These are phyloP conservation scores for Mechanitis messenoides DNA, from an alignment of 2,888 invertebrate genomes.

Conservation along the genomic window DNA sequence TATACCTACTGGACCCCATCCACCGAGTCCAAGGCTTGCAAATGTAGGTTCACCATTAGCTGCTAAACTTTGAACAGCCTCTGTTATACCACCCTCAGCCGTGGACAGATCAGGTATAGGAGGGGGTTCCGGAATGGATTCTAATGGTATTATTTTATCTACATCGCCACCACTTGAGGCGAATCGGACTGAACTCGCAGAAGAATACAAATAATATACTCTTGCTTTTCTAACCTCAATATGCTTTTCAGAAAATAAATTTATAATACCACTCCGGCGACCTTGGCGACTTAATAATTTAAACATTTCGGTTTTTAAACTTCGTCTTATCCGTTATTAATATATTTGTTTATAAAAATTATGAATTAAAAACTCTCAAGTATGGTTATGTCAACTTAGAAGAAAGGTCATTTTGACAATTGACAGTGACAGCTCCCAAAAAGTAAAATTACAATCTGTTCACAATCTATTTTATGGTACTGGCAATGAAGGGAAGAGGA, in stretches of 20 bases:
- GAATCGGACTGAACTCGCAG: constrained; percentile 56
- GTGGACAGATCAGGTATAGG: constrained; percentile 60
- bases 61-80: constrained; percentile 59
- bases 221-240: constrained; percentile 71
- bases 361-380: constrained; percentile 5
- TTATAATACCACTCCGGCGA: constrained; percentile 57
- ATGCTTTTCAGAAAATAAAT: constrained; percentile 59
- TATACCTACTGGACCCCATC: constrained; percentile 88
- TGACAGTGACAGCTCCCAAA: constrained; percentile 1
- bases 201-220: constrained; percentile 64
- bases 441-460: no score
- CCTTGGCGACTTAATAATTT: constrained; percentile 63
- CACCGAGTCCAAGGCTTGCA: constrained; percentile 87
- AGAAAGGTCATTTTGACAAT: constrained; percentile 9
- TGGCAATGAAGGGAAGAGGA: no score
- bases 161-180: constrained; percentile 52
- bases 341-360: constrained; percentile 2
- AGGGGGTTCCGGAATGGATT: constrained; percentile 67
- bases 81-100: constrained; percentile 45
- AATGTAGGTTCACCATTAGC: constrained; percentile 85
- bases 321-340: neutral
- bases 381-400: constrained; percentile 1
- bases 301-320: constrained; percentile 48
- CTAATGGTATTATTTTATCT: constrained; percentile 47
- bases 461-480: no score